A percentile compares a stretch with the other conserved stretches of the same genome.
Evolutionary conservation across 2,888 invertebrate species (phyloP).

Genomic region (Microplitis manilae): DNA sequence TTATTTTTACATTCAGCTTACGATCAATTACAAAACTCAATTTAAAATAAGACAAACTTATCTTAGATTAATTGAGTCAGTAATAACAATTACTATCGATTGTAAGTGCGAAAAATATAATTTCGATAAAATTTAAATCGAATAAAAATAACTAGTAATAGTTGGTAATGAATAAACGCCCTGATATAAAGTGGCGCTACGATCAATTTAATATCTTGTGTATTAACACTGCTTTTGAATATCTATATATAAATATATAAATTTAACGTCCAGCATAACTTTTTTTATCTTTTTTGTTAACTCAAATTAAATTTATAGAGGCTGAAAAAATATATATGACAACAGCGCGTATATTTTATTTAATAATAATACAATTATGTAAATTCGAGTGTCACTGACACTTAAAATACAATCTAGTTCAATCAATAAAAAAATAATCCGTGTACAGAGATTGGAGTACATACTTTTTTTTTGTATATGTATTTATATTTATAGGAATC

Average conservation of each 20-base stretch:
- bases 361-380: neutral
- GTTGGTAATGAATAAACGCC: conserved; percentile 1
- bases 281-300: too few relatives aligned
- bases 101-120: too few relatives aligned
- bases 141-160: neutral
- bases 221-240: neutral
- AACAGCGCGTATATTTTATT: neutral
- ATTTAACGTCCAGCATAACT: neutral
- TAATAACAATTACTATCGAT: too few relatives aligned
- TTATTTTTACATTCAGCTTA: neutral
- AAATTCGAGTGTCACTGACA: neutral
- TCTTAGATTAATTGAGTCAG: too few relatives aligned
- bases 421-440: neutral
- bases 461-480: neutral
- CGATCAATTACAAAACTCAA: neutral
- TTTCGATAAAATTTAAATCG: too few relatives aligned
- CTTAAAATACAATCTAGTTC: neutral
- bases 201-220: neutral
- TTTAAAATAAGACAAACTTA: too few relatives aligned
- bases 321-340: neutral
- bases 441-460: neutral
- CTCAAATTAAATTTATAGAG: too few relatives aligned
- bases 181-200: neutral
- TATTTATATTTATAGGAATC: neutral
- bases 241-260: neutral